Base-by-base conservation (phyloP, 2,113 vertebrate genomes). In the Origma solitaria region DNA sequence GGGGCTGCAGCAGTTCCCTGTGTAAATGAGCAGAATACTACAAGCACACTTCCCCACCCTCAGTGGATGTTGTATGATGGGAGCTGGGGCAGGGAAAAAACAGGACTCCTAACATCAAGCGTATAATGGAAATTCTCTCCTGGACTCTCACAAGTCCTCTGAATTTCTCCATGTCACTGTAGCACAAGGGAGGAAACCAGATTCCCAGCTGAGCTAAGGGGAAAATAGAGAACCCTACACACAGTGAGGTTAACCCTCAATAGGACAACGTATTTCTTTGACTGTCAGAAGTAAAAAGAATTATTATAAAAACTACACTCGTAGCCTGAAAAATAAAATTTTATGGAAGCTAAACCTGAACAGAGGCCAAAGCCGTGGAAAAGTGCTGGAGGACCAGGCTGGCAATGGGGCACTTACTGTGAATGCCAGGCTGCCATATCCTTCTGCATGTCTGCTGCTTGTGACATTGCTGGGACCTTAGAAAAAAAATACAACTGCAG, bases 391-490 rank as follows among this genome's bases (percentile, higher is more conserved):
- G 72, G 50, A 72, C 9, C 45, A 61, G 28, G 71, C 21, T 33
- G 60, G 50, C 50, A 49, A 16, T 1, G 2, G 60, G 24, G 42
- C 27, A 22, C 8, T 30, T 5, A 5, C 0, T 11, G 57, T 7
- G 33, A 85, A 23, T 37, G 44, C 37, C 50, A 70, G 61, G 45
- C 42, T 87, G 15, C 57, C 60, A 45, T 38, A 35, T 15, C 62
- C 53, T 51, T 23, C 62, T 66, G 42, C 68, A 6, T 3, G 9
- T 44, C 80, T 60, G 65, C 51, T 69, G 78, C 82, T 30, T 27
- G 17, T 10, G 45, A 33, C 20, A 24, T 4, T 31, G 45, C 44
- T 58, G 50, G 28, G 14, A 25, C 13, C 64, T 72, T 5, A 25
- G 30, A 1, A 65, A 45, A 45, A 49, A 73, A 24, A 47, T 0